Percentiles rank a stretch among this genome's conserved stretches.
Conservation (phyloP, 2,888 invertebrate species). For the Eupithecia subumbrata region DNA sequence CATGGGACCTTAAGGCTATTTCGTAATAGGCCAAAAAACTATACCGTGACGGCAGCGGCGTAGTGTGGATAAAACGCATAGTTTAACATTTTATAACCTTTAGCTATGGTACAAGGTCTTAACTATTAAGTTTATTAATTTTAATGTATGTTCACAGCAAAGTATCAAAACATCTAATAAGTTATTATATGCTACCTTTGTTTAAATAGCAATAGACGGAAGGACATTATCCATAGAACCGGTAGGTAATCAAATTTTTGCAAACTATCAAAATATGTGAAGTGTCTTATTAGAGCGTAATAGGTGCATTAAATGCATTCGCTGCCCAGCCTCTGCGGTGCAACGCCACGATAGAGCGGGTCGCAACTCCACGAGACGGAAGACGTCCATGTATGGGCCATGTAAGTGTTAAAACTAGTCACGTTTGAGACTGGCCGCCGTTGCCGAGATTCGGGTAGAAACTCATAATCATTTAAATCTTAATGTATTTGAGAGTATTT, state of each 20-base stretch:
- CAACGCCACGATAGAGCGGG: too few relatives aligned
- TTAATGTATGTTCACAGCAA: neutral
- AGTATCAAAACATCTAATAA: neutral
- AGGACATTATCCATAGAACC: neutral
- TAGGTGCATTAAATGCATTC: neutral
- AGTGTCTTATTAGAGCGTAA: neutral
- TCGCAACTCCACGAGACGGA: too few relatives aligned
- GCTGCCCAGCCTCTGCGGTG: too few relatives aligned
- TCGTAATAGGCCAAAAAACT: conserved; percentile 29
- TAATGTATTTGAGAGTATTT: too few relatives aligned
- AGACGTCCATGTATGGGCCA: too few relatives aligned
- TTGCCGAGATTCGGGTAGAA: neutral
- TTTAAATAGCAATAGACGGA: neutral
- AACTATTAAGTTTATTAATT: neutral
- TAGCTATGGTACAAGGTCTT: conserved; percentile 6
- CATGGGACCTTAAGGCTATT: conserved; percentile 21
- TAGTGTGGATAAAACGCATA: conserved; percentile 16
- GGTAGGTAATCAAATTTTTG: neutral
- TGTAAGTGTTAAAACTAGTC: too few relatives aligned
- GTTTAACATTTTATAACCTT: neutral
- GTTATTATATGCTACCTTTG: neutral
- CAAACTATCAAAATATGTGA: neutral
- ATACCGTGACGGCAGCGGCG: neutral
- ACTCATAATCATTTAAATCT: too few relatives aligned
- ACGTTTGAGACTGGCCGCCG: neutral